phyloP scores from a whole-genome alignment of 2,888 invertebrate species.

The Prosapia bicincta region DNA sequence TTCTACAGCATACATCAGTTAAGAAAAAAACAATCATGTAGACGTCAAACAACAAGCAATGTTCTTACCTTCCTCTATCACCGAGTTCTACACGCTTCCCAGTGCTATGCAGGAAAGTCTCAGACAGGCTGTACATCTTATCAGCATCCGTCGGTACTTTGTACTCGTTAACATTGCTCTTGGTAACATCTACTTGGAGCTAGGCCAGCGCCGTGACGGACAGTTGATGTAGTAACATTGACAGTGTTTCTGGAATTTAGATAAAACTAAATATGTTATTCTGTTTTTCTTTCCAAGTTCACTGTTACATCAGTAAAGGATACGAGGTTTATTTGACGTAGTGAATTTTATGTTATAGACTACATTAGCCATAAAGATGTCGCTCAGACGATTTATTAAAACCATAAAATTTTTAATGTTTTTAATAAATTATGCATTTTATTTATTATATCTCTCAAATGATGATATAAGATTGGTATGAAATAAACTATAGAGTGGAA shows the following conservation, averaged over 20 bases:
- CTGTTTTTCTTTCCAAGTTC: background rate
- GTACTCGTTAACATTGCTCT: background rate
- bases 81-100: too few relatives aligned
- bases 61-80: too few relatives aligned
- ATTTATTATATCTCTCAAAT: too few relatives aligned
- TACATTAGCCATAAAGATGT: too few relatives aligned
- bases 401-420: background rate
- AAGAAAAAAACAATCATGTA: too few relatives aligned
- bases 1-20: too few relatives aligned
- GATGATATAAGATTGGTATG: too few relatives aligned
- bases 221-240: background rate
- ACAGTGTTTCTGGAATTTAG: background rate
- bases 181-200: background rate
- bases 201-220: background rate
- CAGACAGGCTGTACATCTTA: background rate
- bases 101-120: background rate
- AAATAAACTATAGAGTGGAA: too few relatives aligned
- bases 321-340: background rate
- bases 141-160: background rate
- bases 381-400: background rate
- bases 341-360: background rate
- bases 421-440: too few relatives aligned
- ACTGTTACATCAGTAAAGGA: background rate
- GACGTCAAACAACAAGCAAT: too few relatives aligned
- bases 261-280: background rate